Base-by-base conservation (phyloP, 2,888 invertebrate genomes). In the Agrilus biguttatus region DNA sequence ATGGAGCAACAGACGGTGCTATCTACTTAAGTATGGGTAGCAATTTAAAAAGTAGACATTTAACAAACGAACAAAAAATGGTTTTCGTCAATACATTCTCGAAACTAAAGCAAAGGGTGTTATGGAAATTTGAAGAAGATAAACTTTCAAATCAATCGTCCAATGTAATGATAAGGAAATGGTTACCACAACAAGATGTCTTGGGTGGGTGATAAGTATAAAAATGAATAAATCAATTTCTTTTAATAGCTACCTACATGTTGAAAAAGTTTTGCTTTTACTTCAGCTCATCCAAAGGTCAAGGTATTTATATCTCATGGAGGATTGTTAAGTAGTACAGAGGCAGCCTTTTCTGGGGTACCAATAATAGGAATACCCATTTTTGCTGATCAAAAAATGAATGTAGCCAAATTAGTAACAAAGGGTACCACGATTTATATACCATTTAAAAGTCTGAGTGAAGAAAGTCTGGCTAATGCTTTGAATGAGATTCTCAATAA, bases 1-100 rank as follows among this genome's bases (percentile, higher is more conserved):
- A 76, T 47, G 58, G 63, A 8, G 66, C 74, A 1, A 62, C 59
- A 38, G 47, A 73, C 39, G 76, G 76, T 1, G 72, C 69, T 0
- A 62, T 76, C 1, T 73, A 72, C 46, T 69, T 76, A 47, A 74
- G 71, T 49, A 70, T 78, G 53, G 78, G 78, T 3, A 73, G 77
- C 1, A 72, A 74, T 47, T 64, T 76, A 1, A 65, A 68, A 41
- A 72, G 73, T 47, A 61, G 68, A 12, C 68, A 76, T 49, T 54
- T 80, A 37, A 68, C 72, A 0, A 49, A 56, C 0, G 68, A 72
- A 3, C 72, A 70, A 47, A 61, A 68, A 23, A 57, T 67, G 14
- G 70, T 65, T 2, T 68, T 81, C 28, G 59, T 73, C 8, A 72
- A 73, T 43, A 71, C 70, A 3, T 73, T 81, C 41, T 62, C 69